A percentile compares a stretch with the other conserved stretches of the same genome.
Evolutionary conservation across 2,888 invertebrate species (phyloP).

Genomic region (Mesochorus sp.): DNA sequence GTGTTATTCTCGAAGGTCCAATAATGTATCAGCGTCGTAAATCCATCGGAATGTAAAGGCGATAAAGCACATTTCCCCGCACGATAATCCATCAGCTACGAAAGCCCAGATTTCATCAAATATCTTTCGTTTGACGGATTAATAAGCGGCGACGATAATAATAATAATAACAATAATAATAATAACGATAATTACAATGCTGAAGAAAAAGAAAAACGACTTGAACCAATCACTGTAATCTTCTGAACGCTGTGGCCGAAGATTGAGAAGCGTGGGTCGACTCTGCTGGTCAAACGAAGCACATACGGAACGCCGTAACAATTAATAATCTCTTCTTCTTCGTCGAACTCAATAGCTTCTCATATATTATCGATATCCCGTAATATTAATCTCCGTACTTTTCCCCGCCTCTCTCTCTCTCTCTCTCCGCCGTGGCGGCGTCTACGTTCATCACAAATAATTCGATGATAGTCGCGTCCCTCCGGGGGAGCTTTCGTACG

Average conservation of each 20-base stretch:
- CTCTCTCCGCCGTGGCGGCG: background rate
- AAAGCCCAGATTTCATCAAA: background rate
- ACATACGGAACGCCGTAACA: too few relatives aligned
- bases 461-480: constrained; percentile 15
- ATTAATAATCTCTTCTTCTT: too few relatives aligned
- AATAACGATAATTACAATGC: too few relatives aligned
- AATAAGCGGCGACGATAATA: background rate
- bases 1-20: constrained; percentile 22
- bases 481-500: constrained; percentile 11
- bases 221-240: too few relatives aligned
- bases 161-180: background rate
- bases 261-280: too few relatives aligned
- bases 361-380: too few relatives aligned
- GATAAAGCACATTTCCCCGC: constrained; percentile 46
- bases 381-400: too few relatives aligned
- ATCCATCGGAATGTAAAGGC: constrained; percentile 8
- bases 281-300: too few relatives aligned
- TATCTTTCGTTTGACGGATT: background rate
- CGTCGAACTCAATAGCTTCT: too few relatives aligned
- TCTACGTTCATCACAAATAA: background rate
- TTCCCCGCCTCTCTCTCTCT: background rate
- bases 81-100: constrained; percentile 38
- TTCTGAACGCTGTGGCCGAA: too few relatives aligned
- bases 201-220: too few relatives aligned
- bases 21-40: background rate